Base-by-base conservation (phyloP, 1,140 invertebrate genomes). In the Hesperophylax magnus region DNA sequence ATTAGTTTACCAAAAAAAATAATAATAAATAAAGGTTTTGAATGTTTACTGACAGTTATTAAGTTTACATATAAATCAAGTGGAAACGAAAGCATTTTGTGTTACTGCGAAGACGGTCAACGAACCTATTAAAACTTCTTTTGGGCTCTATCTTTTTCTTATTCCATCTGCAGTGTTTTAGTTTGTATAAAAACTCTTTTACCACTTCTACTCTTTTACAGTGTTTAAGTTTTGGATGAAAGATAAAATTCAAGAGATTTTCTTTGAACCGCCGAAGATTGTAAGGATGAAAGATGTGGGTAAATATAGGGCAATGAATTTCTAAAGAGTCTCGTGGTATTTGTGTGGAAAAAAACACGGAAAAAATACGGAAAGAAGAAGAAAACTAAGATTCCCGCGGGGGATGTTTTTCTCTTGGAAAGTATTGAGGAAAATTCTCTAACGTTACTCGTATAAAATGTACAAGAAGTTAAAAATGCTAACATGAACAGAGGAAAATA, bases 291-390 rank as follows among this genome's bases (percentile, higher is more conserved):
- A 77, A 77, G 74, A 77, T 77, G 77, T 81, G 22, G 74, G 80
- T 81, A 81, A 81, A 81, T 81, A 81, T 71, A 53, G 80, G 31
- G 80, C 80, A 71, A 81, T 77, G 80, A 77, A 77, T 81, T 77
- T 71, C 61, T 77, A 69, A 77, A 27, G 72, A 72, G 53, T 54
- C 56, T 69, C 60, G 47, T 39, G 54, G 72, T 76, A 76, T 76
- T 76, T 76, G 56, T 63, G 58, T 27, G 56, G 56, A 71, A 14
- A 8, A 14, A 47, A 47, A 6, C 39, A 47, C 27, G 53, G 54
- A 76, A 67, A 58, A 76, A 76, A 58, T 63, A 76, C 22, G 71
- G 56, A 56, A 65, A 69, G 31, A 65, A 58, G 52, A 79, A 53
- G 77, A 60, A 79, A 82, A 82, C 77, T 82, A 79, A 34, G 31